phyloP scores from a whole-genome alignment of 2,797 vertebrate species.

The Aythya fuligula region DNA sequence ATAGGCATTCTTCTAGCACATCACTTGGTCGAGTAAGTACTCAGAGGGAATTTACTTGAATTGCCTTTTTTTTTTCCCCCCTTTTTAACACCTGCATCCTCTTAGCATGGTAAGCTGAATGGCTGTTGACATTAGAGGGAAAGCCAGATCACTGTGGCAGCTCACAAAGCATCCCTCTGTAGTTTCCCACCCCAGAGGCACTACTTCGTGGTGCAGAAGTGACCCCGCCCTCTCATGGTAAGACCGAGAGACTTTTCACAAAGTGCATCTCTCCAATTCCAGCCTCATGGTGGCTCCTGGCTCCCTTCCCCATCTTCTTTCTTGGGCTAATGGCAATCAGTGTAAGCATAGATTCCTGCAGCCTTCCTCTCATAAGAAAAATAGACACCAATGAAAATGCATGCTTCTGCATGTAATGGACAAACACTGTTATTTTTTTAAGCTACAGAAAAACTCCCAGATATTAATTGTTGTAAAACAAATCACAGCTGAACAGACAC shows the following conservation, averaged over 20 bases:
- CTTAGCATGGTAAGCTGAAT: background rate
- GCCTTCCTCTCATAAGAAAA: background rate
- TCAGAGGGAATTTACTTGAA: background rate
- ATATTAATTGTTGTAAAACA: constrained; percentile 26
- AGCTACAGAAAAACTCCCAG: background rate
- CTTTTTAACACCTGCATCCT: background rate
- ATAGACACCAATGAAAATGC: background rate
- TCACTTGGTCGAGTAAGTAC: background rate
- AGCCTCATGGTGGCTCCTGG: background rate
- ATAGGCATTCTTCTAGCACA: background rate
- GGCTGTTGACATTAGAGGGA: background rate
- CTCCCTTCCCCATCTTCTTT: background rate
- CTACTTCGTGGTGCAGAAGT: background rate
- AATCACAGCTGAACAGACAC: background rate
- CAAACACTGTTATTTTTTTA: background rate
- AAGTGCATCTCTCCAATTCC: background rate
- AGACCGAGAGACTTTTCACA: background rate
- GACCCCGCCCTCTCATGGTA: background rate
- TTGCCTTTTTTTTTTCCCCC: background rate
- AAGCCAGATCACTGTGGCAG: background rate
- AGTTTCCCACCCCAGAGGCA: background rate
- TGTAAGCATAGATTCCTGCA: background rate
- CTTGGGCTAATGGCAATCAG: background rate
- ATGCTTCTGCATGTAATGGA: background rate
- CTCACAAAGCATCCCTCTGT: background rate